These are phyloP conservation scores for Fratercula arctica DNA, from an alignment of 2,797 vertebrate genomes.

Conservation along the genomic window DNA sequence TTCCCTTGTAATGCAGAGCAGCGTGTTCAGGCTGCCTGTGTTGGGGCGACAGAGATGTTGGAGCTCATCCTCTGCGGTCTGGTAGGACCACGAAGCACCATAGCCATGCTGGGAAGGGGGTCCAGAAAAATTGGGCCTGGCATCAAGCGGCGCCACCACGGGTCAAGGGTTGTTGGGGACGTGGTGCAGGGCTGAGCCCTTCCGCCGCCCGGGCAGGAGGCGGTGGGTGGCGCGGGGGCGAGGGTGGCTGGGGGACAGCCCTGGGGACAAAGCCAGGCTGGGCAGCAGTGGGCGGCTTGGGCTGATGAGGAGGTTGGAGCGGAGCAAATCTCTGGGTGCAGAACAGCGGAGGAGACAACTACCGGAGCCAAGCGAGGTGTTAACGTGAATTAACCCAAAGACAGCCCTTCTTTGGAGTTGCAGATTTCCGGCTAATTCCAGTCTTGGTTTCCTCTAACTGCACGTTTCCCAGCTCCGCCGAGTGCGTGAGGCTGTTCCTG, in stretches of 20 bases:
- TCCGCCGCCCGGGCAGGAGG: background rate
- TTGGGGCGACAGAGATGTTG: background rate
- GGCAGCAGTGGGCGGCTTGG: background rate
- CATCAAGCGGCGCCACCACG: rapidly evolving
- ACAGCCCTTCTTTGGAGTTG: background rate
- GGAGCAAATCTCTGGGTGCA: background rate
- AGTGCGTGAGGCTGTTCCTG: background rate
- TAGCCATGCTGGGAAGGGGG: background rate
- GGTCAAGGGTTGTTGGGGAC: background rate
- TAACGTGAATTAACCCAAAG: background rate
- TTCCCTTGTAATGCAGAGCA: background rate
- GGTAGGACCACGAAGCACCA: background rate
- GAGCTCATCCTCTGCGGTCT: background rate
- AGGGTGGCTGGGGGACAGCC: background rate
- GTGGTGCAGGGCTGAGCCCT: background rate
- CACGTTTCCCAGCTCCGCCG: background rate
- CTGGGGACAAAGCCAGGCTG: background rate
- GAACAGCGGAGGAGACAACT: background rate
- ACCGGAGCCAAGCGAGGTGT: background rate
- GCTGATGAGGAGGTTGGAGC: background rate
- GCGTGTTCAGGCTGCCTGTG: background rate
- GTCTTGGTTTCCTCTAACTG: background rate
- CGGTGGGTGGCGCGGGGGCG: background rate
- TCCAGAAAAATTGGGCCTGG: background rate
- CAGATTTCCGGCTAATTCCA: background rate